Evolutionary conservation across 2,888 invertebrate genomes (phyloP), one percentile per base, ranked within the genome.

Genomic region (Blomia tropicalis): DNA sequence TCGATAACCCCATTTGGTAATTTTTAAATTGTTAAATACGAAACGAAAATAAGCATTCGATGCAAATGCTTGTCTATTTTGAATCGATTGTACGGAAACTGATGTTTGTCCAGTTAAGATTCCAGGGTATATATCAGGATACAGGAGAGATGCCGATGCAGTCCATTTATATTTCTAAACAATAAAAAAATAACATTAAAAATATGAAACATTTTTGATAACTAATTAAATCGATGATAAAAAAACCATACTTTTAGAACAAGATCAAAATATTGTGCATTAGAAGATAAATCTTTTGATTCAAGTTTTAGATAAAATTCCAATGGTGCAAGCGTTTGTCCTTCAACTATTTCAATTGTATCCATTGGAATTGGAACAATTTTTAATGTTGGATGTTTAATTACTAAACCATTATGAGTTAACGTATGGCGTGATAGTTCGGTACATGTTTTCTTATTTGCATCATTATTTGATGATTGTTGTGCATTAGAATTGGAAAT

Each of bases 1-100:
- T 22, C 43, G 41, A 41, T 58, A 58, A 14, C 59, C 59, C 59
- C 59, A 58, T 58, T 58, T 58, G 2, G 59, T 58, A 4, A 58
- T 41, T 43, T 41, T 58, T 2, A 58, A 17, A 43, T 58, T 58
- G n/a, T 58, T 44, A 14, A 58, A 58, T 2, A 58, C 27, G 4
- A 58, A 56, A 29, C 56, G 56, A 56, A 56, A 56, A 25, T 56
- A 56, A 2, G 29, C 56, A 5, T 56, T 56, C 2, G 56, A 14
- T 3, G 29, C 14, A 2, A 23, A 2, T 14, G 25, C 7, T 32
- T 58, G 36, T 19, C 23, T 17, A 58, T 41, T 17, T n/a, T 58
- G 36, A 4, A 36, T 36, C n/a, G 36, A 32, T 27, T 41, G 17
- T 3, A 58, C 43, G 3, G 43, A n/a, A 44, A 58, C 43, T 3